Conservation (phyloP, 2,797 vertebrate species). For the Lates japonicus region DNA sequence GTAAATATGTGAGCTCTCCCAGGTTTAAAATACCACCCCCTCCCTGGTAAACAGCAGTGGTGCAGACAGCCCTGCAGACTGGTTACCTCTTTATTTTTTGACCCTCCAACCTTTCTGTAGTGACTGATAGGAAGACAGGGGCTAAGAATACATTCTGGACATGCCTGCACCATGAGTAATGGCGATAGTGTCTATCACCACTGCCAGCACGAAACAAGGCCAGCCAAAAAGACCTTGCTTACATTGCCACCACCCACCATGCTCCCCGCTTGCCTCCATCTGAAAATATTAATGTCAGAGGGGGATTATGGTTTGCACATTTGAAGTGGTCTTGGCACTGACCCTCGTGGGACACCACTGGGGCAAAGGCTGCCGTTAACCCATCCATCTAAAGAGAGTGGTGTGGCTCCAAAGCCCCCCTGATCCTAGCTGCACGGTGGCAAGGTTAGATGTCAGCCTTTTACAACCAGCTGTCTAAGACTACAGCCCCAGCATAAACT, state of each 20-base stretch:
- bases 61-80: slow-evolving; percentile 86
- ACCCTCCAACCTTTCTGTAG: slow-evolving; percentile 90
- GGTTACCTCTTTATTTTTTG: slow-evolving; percentile 95
- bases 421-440: slow-evolving; percentile 74
- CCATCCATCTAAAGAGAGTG: slow-evolving; percentile 69
- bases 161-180: slow-evolving; percentile 92
- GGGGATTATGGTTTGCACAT: slow-evolving; percentile 82
- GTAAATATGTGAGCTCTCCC: slow-evolving; percentile 87
- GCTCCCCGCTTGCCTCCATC: slow-evolving; percentile 69
- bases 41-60: slow-evolving; percentile 85
- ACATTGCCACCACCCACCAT: slow-evolving; percentile 49
- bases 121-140: slow-evolving; percentile 88
- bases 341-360: slow-evolving; percentile 58
- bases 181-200: slow-evolving; percentile 78
- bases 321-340: slow-evolving; percentile 77
- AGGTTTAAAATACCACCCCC: slow-evolving; percentile 83
- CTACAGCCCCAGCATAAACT: slow-evolving; percentile 55
- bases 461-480: slow-evolving; percentile 78
- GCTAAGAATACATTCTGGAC: slow-evolving; percentile 91
- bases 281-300: slow-evolving; percentile 81
- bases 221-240: slow-evolving; percentile 81
- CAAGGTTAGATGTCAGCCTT: slow-evolving; percentile 78
- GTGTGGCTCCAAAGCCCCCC: slow-evolving; percentile 72
- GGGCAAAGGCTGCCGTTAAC: slow-evolving; percentile 66
- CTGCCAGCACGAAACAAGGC: slow-evolving; percentile 84